Conservation (phyloP, 92 coral and sea anemone genomes). For the Epizoanthus scotinus region DNA sequence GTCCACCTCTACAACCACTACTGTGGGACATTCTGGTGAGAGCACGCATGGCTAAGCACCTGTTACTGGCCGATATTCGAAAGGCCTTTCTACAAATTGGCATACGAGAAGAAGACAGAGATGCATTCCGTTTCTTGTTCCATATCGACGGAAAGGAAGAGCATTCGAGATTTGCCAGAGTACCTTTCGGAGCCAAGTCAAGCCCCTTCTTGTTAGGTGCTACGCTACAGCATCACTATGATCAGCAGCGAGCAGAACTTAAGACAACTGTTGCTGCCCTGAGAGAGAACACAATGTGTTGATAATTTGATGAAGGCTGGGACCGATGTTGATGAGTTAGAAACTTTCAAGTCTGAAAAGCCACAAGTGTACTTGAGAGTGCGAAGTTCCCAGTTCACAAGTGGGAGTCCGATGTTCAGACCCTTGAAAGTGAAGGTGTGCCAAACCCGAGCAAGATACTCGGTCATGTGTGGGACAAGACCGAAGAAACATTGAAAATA, state of each 20-base stretch:
- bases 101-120: slow-evolving; percentile 52
- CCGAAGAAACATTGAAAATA: slow-evolving; percentile 41
- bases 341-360: slow-evolving; percentile 35
- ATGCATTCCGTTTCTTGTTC: slow-evolving; percentile 54
- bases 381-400: slow-evolving; percentile 48
- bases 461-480: slow-evolving; percentile 51
- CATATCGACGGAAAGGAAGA: slow-evolving; percentile 47
- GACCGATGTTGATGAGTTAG: slow-evolving; percentile 10
- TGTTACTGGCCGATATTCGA: slow-evolving; percentile 50
- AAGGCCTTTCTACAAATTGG: slow-evolving; percentile 61
- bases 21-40: slow-evolving; percentile 66
- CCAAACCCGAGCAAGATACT: slow-evolving; percentile 56
- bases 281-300: slow-evolving; percentile 44
- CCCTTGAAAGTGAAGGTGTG: slow-evolving; percentile 33
- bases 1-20: slow-evolving; percentile 62
- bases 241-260: slow-evolving; percentile 51
- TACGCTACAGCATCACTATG: slow-evolving; percentile 56
- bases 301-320: slow-evolving; percentile 48
- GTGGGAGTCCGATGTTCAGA: slow-evolving; percentile 44
- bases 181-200: slow-evolving; percentile 61
- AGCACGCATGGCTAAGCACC: slow-evolving; percentile 59
- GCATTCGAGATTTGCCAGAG: slow-evolving; percentile 60
- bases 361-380: slow-evolving; percentile 27
- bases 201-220: slow-evolving; percentile 74
- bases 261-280: neutral